Percentiles rank a stretch among this genome's conserved stretches.
Conservation (phyloP, 2,888 invertebrate species). For the Hyles lineata region DNA sequence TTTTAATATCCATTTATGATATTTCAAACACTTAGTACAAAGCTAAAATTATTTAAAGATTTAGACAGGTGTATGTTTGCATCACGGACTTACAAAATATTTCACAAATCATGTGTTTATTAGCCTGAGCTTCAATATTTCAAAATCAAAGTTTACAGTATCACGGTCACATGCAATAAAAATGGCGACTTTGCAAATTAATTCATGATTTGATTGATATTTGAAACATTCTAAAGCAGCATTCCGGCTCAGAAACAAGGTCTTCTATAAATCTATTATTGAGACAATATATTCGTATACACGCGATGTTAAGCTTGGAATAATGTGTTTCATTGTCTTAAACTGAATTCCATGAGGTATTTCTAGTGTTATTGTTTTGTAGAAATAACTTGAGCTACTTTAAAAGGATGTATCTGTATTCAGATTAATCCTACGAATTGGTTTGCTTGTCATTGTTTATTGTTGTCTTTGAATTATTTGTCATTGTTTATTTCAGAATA, state of each 20-base stretch:
- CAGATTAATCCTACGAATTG: background rate
- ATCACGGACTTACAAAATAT: background rate
- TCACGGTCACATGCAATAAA: slow-evolving; percentile 14
- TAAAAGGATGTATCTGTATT: background rate
- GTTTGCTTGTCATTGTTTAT: background rate
- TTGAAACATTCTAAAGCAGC: slow-evolving; percentile 24
- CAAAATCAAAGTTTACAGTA: background rate
- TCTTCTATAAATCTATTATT: slow-evolving; percentile 24
- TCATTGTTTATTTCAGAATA: too few relatives aligned
- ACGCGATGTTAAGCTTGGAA: background rate
- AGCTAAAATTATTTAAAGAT: background rate
- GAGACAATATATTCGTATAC: slow-evolving; percentile 13
- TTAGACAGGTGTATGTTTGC: background rate
- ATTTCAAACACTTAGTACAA: slow-evolving; percentile 2
- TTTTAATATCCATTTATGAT: too few relatives aligned
- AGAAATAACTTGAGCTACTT: background rate
- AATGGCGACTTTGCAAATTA: slow-evolving; percentile 13
- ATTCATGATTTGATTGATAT: slow-evolving; percentile 25
- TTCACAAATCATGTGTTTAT: slow-evolving; percentile 12
- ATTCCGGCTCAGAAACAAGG: slow-evolving; percentile 20
- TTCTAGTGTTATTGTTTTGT: slow-evolving; percentile 3
- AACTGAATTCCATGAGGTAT: slow-evolving; percentile 2
- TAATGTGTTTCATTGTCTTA: slow-evolving; percentile 17
- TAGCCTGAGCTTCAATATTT: background rate
- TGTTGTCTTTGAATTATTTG: background rate